Evolutionary conservation across 53 echinoderm and acorn worm species (phyloP).

Genomic region (Glandiceps talaboti): DNA sequence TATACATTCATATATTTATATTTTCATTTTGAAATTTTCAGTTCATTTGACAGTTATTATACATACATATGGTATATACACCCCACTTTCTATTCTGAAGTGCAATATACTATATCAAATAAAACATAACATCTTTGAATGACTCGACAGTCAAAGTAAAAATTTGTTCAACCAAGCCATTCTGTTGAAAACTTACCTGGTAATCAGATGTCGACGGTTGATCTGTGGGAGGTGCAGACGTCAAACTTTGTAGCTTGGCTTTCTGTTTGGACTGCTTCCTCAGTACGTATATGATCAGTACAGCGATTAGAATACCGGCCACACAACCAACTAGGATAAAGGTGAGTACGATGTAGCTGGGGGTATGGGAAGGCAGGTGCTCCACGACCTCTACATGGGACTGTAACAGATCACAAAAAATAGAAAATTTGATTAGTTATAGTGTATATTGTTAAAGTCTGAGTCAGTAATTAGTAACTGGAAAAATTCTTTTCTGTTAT

Average conservation of each 20-base stretch:
- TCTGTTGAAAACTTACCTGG: slow-evolving; percentile 87
- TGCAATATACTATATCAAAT: neutral
- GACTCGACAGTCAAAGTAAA: too few relatives aligned
- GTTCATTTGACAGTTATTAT: too few relatives aligned
- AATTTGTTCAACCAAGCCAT: too few relatives aligned
- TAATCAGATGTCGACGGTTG: slow-evolving; percentile 91
- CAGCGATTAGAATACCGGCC: slow-evolving; percentile 65
- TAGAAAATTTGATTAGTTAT: too few relatives aligned
- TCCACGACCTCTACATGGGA: slow-evolving; percentile 53
- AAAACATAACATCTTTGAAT: too few relatives aligned
- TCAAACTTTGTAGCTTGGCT: slow-evolving; percentile 79
- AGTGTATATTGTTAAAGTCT: too few relatives aligned
- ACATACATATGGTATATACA: too few relatives aligned
- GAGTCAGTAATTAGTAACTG: too few relatives aligned
- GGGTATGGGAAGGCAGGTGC: slow-evolving; percentile 47
- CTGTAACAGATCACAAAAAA: slow-evolving; percentile 14
- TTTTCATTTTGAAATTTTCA: too few relatives aligned
- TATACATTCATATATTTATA: too few relatives aligned
- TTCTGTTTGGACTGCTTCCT: slow-evolving; percentile 52
- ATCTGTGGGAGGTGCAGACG: slow-evolving; percentile 38
- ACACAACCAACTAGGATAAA: slow-evolving; percentile 85
- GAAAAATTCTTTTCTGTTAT: too few relatives aligned
- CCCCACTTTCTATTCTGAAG: neutral
- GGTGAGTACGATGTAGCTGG: slow-evolving; percentile 74
- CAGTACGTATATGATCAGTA: slow-evolving; percentile 78